Evolutionary conservation across 2,888 invertebrate genomes (phyloP).

Genomic region (Drosophila multiciliata): DNA sequence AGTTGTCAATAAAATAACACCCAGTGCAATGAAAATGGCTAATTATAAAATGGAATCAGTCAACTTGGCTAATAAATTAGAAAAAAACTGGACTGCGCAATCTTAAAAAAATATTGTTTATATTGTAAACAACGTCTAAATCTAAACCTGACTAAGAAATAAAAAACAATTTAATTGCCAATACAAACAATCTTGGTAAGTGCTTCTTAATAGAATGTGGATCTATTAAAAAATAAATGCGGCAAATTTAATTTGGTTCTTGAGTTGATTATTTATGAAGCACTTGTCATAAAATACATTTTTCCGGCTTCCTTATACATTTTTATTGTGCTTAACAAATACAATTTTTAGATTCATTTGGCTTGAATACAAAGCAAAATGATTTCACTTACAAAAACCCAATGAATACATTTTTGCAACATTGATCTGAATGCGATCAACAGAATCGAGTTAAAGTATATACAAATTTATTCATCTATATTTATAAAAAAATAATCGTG

Average conservation of each 20-base stretch:
- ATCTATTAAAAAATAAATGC: neutral
- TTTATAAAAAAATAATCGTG: conserved; percentile 51
- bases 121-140: neutral
- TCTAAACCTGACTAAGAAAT: neutral
- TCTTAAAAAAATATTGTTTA: neutral
- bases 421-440: conserved; percentile 43
- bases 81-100: neutral
- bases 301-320: conserved; percentile 50
- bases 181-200: neutral
- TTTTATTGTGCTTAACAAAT: conserved; percentile 53
- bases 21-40: neutral
- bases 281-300: conserved; percentile 49
- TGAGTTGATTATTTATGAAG: conserved; percentile 9
- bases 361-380: conserved; percentile 52
- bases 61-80: neutral
- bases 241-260: neutral
- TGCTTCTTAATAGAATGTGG: conserved; percentile 1
- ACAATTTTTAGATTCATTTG: conserved; percentile 28
- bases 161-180: neutral
- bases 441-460: conserved; percentile 34
- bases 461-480: conserved; percentile 50
- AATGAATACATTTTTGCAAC: conserved; percentile 5
- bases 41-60: neutral
- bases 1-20: neutral
- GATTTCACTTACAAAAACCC: conserved; percentile 23